These are phyloP conservation scores for Drosophila melanogaster DNA, from an alignment of 1,140 invertebrate species.

Conservation along the genomic window DNA sequence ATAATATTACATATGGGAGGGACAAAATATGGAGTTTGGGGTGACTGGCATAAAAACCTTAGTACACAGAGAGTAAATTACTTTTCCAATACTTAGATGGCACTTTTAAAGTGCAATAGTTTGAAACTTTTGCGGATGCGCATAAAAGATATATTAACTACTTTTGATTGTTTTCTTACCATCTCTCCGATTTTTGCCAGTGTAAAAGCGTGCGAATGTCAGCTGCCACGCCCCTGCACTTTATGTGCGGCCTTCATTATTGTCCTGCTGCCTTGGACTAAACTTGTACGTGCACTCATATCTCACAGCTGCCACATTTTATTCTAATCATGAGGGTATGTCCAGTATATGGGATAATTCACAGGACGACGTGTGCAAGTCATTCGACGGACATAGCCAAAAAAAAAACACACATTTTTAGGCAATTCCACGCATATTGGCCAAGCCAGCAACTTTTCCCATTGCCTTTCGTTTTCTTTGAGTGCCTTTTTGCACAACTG, in stretches of 20 bases:
- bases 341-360: slow-evolving; percentile 5
- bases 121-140: neutral
- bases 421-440: slow-evolving; percentile 17
- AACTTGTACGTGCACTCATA: slow-evolving; percentile 65
- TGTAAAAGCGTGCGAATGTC: slow-evolving; percentile 11
- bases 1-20: slow-evolving; percentile 46
- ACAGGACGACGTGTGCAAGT: slow-evolving; percentile 19
- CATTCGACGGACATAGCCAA: slow-evolving; percentile 13
- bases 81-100: neutral
- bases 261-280: slow-evolving; percentile 22
- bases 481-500: neutral
- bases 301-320: slow-evolving; percentile 69
- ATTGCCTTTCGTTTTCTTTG: slow-evolving; percentile 20
- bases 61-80: slow-evolving; percentile 6
- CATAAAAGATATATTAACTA: too few relatives aligned
- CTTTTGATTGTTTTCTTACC: too few relatives aligned
- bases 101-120: too few relatives aligned
- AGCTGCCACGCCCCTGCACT: slow-evolving; percentile 23
- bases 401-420: slow-evolving; percentile 22
- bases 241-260: slow-evolving; percentile 47
- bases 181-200: neutral
- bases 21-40: slow-evolving; percentile 19
- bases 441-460: slow-evolving; percentile 21
- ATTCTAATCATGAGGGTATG: slow-evolving; percentile 35
- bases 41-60: slow-evolving; percentile 30